Conservation (phyloP, 1,140 invertebrate species). For the Panulirus ornatus region DNA sequence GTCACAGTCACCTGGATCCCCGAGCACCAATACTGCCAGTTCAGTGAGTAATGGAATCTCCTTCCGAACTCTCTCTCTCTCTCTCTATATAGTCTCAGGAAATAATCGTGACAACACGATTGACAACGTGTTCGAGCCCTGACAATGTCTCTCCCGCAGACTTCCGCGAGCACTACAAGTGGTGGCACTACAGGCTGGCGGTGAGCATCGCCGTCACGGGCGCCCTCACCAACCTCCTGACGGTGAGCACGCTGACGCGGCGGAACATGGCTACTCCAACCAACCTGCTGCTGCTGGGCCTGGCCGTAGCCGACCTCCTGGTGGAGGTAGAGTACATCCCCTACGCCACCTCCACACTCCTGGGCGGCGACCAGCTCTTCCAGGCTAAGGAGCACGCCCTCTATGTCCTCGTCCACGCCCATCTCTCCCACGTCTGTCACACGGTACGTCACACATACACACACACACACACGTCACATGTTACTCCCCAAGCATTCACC, state of each 20-base stretch:
- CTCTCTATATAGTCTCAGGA: constrained; percentile 1
- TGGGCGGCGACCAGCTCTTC: constrained; percentile 77
- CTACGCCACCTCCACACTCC: constrained; percentile 87
- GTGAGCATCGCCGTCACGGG: constrained; percentile 92
- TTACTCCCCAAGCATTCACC: not conserved
- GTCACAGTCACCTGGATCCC: not conserved
- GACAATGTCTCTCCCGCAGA: not conserved
- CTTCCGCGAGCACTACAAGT: constrained; percentile 73
- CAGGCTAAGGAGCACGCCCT: constrained; percentile 77
- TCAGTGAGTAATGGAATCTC: not conserved
- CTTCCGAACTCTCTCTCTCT: not conserved
- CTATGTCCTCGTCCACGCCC: constrained; percentile 81
- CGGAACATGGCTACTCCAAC: constrained; percentile 93
- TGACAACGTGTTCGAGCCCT: not conserved
- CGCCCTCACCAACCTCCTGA: constrained; percentile 93
- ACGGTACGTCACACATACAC: constrained; percentile 82
- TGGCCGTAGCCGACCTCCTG: constrained; percentile 93
- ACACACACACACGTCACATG: not conserved
- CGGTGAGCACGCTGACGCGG: constrained; percentile 94
- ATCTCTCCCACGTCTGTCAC: constrained; percentile 89
- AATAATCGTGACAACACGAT: not conserved
- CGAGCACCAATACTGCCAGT: not conserved
- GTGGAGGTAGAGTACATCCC: constrained; percentile 97
- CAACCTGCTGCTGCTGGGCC: constrained; percentile 91
- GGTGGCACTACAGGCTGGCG: constrained; percentile 86